Percentiles rank a stretch among this genome's conserved stretches.
These are phyloP conservation scores for Agrochola lota DNA, from an alignment of 2,888 invertebrate species.

Conservation along the genomic window DNA sequence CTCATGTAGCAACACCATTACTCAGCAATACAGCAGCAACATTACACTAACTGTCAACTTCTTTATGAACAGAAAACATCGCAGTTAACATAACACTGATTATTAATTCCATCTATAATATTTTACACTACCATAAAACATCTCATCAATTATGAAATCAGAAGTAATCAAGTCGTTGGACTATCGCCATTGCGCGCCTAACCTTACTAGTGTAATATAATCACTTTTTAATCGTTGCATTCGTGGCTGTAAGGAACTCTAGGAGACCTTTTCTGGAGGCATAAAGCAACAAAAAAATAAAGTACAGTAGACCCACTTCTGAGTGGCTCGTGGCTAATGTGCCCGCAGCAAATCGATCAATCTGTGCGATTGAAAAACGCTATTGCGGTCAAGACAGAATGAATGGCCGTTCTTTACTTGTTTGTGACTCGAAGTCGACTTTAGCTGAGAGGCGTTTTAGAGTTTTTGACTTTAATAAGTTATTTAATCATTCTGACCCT, in stretches of 20 bases:
- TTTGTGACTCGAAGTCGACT: background rate
- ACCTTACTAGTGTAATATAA: conserved; percentile 61
- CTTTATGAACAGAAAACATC: conserved; percentile 47
- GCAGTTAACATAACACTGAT: conserved; percentile 46
- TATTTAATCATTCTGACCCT: background rate
- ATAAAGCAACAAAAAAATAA: conserved; percentile 23
- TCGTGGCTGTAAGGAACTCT: conserved; percentile 46
- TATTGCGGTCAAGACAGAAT: conserved; percentile 5
- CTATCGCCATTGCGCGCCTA: conserved; percentile 34
- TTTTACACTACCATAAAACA: conserved; percentile 39
- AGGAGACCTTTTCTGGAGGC: conserved; percentile 55
- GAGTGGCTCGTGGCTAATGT: conserved; percentile 28
- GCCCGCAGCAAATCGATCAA: conserved; percentile 39
- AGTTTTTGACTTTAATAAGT: background rate
- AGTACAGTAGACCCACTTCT: conserved; percentile 28
- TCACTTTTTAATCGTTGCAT: conserved; percentile 64
- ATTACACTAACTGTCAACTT: conserved; percentile 38
- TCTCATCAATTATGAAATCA: conserved; percentile 60
- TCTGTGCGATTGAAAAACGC: conserved; percentile 41
- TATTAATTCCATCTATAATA: conserved; percentile 45
- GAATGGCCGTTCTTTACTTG: conserved; percentile 6
- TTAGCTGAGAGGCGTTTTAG: background rate
- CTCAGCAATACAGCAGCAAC: background rate
- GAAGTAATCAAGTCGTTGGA: conserved; percentile 47
- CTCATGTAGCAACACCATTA: background rate